Conservation (phyloP, 2,113 vertebrate genomes). For the Anser brachyrhynchus region DNA sequence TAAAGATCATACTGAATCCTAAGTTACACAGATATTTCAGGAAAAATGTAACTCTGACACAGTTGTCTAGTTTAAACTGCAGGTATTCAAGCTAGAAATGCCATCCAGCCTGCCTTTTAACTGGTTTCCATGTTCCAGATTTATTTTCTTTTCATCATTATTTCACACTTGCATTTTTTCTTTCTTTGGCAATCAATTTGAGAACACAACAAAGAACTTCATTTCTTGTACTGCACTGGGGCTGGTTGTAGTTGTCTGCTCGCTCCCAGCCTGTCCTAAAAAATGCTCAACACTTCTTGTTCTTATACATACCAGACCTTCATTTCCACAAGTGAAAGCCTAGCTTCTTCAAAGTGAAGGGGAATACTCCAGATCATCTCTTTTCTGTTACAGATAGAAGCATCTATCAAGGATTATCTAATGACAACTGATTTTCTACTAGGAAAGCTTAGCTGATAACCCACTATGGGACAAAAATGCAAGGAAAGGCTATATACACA, state of each 20-base stretch:
- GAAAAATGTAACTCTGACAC: not conserved
- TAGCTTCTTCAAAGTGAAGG: not conserved
- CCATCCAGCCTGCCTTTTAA: not conserved
- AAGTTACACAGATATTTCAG: not conserved
- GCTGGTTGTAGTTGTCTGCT: not conserved
- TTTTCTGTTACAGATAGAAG: not conserved
- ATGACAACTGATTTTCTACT: not conserved
- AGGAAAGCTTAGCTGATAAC: not conserved
- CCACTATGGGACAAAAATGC: not conserved
- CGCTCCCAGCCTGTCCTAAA: not conserved
- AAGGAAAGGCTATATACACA: not conserved
- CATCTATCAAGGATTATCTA: not conserved
- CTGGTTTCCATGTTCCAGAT: not conserved
- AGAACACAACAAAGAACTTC: not conserved
- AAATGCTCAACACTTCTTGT: not conserved
- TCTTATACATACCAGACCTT: not conserved
- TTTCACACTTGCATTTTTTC: not conserved
- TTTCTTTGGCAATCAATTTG: not conserved
- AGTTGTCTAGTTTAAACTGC: not conserved
- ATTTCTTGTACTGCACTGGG: not conserved
- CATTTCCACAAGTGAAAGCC: not conserved
- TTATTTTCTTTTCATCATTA: not conserved
- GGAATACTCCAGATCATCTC: not conserved
- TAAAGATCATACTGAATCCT: not conserved
- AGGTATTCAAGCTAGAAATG: not conserved